Evolutionary conservation across 2,797 vertebrate species (phyloP), one percentile per base, ranked within the genome.

Genomic region (Pseudomugil gertrudae): DNA sequence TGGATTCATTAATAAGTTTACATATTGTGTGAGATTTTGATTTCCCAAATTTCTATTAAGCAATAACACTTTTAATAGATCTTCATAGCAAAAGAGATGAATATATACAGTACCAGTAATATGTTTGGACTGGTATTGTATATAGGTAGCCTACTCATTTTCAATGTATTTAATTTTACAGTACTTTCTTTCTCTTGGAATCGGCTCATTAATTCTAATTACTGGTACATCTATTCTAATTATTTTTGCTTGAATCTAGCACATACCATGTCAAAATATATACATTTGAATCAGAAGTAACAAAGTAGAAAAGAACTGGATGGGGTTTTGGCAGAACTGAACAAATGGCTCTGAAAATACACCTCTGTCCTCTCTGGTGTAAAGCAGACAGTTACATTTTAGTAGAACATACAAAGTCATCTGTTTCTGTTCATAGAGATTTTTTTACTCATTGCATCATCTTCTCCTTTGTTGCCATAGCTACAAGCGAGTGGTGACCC

Each of bases 401-500:
- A 53, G 26, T 13, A 43, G 13, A 5, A n/a, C 27, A 9, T 23
- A 24, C 45, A 47, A 14, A 40, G n/a, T 47, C 11, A 51, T 33
- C 13, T 35, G 0, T 40, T 5, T 51, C n/a, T 47, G 2, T 51
- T 33, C 14, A 33, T 4, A 9, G 9, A 23, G 26, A 57, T 33
- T 57, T 40, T 33, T 52, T 32, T 58, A 30, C 17, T 76, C 17
- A 66, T 21, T 11, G 17, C 29, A 33, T 63, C 48, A 24, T 63
- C 48, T 69, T 63, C 29, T 78, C 32, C 3, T 24, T 66, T 52
- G 69, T 87, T 76, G 32, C 57, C 59, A 70, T 84, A 99, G 97
- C 81, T 99, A 99, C 63, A 99, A 95, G 92, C 94, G 91, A 0
- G 84, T 98, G 85, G 96, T 99, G 84, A 99, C 97, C 0, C 91